Evolutionary conservation across 1,140 invertebrate species (phyloP).

Genomic region (Apis mellifera): DNA sequence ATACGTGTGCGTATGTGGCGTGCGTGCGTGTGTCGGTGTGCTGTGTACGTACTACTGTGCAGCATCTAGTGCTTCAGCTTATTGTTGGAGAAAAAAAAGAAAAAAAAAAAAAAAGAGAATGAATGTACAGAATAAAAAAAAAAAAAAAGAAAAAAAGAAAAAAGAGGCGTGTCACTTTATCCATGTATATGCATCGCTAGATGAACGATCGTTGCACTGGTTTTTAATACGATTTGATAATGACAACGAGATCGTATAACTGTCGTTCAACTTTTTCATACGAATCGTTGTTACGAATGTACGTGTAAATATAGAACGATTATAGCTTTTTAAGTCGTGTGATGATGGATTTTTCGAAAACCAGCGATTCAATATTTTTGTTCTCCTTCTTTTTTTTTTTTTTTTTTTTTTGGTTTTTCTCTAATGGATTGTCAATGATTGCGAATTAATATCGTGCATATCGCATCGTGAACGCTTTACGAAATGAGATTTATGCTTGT

Average conservation of each 20-base stretch:
- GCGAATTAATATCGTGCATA: neutral
- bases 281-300: conserved; percentile 22
- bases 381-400: neutral
- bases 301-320: conserved; percentile 14
- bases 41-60: conserved; percentile 59
- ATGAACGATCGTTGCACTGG: conserved; percentile 49
- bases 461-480: conserved; percentile 26
- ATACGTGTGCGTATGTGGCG: conserved; percentile 35
- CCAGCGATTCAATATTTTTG: conserved; percentile 24
- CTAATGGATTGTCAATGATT: neutral
- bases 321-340: neutral
- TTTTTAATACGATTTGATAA: conserved; percentile 32
- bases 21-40: conserved; percentile 52
- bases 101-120: neutral
- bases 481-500: conserved; percentile 2
- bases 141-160: neutral
- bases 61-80: conserved; percentile 73
- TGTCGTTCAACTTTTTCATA: conserved; percentile 14
- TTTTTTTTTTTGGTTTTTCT: neutral
- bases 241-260: conserved; percentile 40
- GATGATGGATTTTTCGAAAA: conserved; percentile 34
- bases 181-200: conserved; percentile 56
- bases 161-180: neutral
- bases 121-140: neutral
- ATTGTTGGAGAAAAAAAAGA: conserved; percentile 43